phyloP scores from a whole-genome alignment of 1,140 invertebrate genomes.

The Drosophila kurseongensis region DNA sequence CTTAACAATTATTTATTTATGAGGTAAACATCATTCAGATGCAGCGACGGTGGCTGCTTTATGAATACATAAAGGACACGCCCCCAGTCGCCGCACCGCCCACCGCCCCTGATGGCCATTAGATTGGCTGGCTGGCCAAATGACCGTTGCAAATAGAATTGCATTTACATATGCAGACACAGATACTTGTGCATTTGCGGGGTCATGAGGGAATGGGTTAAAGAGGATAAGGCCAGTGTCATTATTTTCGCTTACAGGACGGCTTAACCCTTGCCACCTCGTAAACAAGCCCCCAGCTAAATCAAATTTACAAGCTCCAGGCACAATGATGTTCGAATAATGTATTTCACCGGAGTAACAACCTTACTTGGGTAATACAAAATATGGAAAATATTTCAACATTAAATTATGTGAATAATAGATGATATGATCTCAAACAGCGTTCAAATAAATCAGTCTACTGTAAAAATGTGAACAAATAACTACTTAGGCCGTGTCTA shows the following conservation, averaged over 20 bases:
- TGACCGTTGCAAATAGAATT: constrained; percentile 80
- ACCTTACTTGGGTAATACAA: not conserved
- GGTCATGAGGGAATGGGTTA: not conserved
- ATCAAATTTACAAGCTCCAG: not conserved
- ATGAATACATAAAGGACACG: constrained; percentile 68
- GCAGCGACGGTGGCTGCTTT: constrained; percentile 56
- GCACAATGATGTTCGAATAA: too few species aligned
- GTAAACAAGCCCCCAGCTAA: not conserved
- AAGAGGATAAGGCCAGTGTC: not conserved
- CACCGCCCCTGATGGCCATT: constrained; percentile 62
- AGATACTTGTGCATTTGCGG: constrained; percentile 3
- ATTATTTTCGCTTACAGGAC: not conserved
- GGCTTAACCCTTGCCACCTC: constrained; percentile 1
- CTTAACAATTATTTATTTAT: constrained; percentile 81
- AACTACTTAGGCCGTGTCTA: too few species aligned
- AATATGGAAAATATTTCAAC: not conserved
- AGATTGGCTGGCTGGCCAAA: constrained; percentile 77
- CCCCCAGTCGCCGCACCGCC: constrained; percentile 25
- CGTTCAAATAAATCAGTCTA: too few species aligned
- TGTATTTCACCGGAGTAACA: not conserved
- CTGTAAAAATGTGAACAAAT: too few species aligned
- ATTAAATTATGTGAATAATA: too few species aligned
- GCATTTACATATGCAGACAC: constrained; percentile 73
- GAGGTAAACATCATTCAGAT: constrained; percentile 82
- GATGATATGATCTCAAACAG: too few species aligned